Percentiles rank a stretch among this genome's conserved stretches.
These are phyloP conservation scores for Thereva nobilitata DNA, from an alignment of 2,888 invertebrate genomes.

Conservation along the genomic window DNA sequence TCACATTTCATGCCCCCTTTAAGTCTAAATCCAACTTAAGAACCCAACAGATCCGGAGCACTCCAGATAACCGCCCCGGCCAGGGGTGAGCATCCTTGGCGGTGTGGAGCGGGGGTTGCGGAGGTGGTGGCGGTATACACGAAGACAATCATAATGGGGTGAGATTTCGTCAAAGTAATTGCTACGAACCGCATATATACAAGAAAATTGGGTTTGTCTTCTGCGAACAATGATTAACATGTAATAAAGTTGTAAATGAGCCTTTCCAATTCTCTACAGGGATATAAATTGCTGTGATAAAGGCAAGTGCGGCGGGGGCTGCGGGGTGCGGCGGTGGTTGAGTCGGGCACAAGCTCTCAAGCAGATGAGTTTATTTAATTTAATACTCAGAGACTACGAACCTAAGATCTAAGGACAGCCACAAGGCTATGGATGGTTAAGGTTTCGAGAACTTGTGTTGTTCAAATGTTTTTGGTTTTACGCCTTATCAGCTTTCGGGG, in stretches of 20 bases:
- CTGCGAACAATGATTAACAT: conserved; percentile 32
- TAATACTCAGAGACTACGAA: conserved; percentile 1
- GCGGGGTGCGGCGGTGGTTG: not conserved
- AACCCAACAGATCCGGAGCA: too few relatives aligned
- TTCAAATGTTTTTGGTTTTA: conserved; percentile 21
- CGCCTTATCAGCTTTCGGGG: conserved; percentile 12
- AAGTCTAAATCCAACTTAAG: too few relatives aligned
- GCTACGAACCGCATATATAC: conserved; percentile 21
- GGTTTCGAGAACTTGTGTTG: not conserved
- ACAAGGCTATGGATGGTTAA: not conserved
- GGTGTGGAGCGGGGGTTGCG: not conserved
- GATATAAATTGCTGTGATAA: conserved; percentile 25
- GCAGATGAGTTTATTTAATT: conserved; percentile 16
- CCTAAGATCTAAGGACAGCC: conserved; percentile 10
- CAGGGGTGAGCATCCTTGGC: too few relatives aligned
- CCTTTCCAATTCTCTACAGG: conserved; percentile 9
- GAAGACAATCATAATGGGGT: conserved; percentile 18
- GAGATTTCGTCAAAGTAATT: conserved; percentile 28
- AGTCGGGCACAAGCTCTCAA: not conserved
- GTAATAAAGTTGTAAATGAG: conserved; percentile 35
- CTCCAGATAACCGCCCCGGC: too few relatives aligned
- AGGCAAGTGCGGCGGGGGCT: conserved; percentile 5
- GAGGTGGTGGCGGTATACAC: not conserved
- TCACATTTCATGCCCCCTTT: too few relatives aligned
- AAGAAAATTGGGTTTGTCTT: conserved; percentile 33